Evolutionary conservation across 2,888 invertebrate species (phyloP).

Genomic region (Hesperia comma): DNA sequence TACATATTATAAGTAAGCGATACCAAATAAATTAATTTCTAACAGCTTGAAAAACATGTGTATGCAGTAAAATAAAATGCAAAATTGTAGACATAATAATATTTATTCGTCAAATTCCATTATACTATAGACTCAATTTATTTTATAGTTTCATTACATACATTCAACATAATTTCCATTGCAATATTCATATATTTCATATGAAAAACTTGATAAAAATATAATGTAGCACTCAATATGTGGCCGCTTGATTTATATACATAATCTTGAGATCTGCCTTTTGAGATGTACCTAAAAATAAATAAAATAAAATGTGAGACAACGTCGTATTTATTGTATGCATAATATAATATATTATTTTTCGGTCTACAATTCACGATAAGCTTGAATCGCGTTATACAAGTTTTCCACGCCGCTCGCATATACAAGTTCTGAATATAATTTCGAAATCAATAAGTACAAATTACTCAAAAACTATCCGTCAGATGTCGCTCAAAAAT

Average conservation of each 20-base stretch:
- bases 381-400: too few species aligned
- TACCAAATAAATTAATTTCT: too few species aligned
- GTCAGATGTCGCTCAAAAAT: too few species aligned
- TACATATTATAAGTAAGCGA: too few species aligned
- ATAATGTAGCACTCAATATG: conserved; percentile 1
- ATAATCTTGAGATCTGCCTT: neutral
- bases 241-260: neutral
- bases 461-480: too few species aligned
- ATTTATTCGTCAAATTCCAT: conserved; percentile 31
- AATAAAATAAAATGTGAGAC: neutral
- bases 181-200: conserved; percentile 60
- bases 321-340: too few species aligned
- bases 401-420: too few species aligned
- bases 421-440: too few species aligned
- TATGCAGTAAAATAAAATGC: neutral
- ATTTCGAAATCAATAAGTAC: too few species aligned
- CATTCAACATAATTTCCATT: conserved; percentile 39
- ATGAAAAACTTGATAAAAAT: conserved; percentile 51
- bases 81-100: conserved; percentile 9
- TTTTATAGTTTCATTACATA: conserved; percentile 18
- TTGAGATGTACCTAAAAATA: neutral
- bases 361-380: too few species aligned
- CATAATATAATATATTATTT: too few species aligned
- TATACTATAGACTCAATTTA: conserved; percentile 6
- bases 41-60: too few species aligned